Evolutionary conservation across 2,113 vertebrate species (phyloP).

Genomic region (Lynx canadensis): DNA sequence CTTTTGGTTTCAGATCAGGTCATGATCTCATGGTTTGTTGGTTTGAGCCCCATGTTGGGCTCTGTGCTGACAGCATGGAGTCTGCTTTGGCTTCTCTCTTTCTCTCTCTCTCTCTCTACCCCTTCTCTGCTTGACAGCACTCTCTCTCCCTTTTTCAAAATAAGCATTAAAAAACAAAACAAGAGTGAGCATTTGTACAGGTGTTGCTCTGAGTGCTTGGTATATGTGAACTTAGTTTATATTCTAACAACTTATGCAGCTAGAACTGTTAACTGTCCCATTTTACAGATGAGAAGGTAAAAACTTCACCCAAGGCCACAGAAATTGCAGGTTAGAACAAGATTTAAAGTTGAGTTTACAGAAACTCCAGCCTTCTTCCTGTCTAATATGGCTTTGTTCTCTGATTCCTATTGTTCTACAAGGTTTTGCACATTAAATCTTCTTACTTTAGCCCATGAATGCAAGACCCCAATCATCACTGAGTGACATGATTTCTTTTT

Average conservation of each 20-base stretch:
- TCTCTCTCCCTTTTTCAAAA: too few species aligned
- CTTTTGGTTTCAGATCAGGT: too few species aligned
- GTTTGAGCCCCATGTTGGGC: too few species aligned
- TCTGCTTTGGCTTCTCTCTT: too few species aligned
- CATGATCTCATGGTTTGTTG: too few species aligned
- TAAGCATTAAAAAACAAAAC: background rate
- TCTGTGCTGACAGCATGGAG: too few species aligned
- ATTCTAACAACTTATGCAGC: rapidly evolving
- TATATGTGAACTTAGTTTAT: background rate
- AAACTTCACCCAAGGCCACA: background rate
- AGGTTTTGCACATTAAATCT: background rate
- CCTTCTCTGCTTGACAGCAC: too few species aligned
- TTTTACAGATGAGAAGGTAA: background rate
- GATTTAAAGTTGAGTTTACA: background rate
- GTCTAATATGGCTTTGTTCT: background rate
- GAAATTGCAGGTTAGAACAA: background rate
- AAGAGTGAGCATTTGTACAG: background rate
- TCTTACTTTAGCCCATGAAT: background rate
- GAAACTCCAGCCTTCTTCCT: background rate
- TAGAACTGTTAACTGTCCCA: background rate
- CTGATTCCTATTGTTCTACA: background rate
- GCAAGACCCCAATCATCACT: background rate
- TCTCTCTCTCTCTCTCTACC: too few species aligned
- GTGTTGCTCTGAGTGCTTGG: background rate
- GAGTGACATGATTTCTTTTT: background rate